Base-by-base conservation (phyloP, 1,140 invertebrate genomes). In the Drosophila tsacasi region DNA sequence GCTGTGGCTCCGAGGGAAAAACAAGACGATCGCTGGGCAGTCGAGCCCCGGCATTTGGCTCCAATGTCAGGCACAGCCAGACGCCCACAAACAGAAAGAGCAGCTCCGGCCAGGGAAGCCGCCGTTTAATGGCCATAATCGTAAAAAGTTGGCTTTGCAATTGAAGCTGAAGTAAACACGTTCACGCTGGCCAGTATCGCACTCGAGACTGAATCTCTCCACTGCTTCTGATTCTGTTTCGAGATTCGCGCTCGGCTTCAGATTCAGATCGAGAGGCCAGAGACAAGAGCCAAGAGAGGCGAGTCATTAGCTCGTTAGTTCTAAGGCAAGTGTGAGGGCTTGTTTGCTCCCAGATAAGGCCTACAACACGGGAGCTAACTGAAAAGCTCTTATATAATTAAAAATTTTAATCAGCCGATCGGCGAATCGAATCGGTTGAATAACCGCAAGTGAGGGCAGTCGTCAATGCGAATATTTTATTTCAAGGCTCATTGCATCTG, bases 161-260 rank as follows among this genome's bases (percentile, higher is more conserved):
- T 66, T 49, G 21, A 64, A 76, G 49, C 19, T 30, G 39, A 42
- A 54, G 65, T 60, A 78, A 63, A 79, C 76, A 79, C 76, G 76
- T 79, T 79, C 54, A 64, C 76, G 42, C 75, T 71, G 54, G 30
- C 52, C 75, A 71, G 42, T 63, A 71, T 46, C 67, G 59, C 30
- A 44, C 44, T 62, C 52, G 54, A 65, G 76, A 79, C 76, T 79
- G 76, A 79, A 39, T 59, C 65, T 63, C 52, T 21, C 19, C 54
- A 47, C 5, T 25, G 42, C 40, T 35, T 42, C 30, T 17, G 49
- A 69, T 68, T 35, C 63, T 55, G 19, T 42, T 39, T 25, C 17
- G 25, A 62, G 21, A 62, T 25, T 62, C 46, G 17, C n/a, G 30
- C 25, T n/a, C 25, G 10, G 49, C 12, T 21, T 37, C 21, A 17